These are phyloP conservation scores for Pandemis corylana DNA, from an alignment of 2,888 invertebrate species.

Conservation along the genomic window DNA sequence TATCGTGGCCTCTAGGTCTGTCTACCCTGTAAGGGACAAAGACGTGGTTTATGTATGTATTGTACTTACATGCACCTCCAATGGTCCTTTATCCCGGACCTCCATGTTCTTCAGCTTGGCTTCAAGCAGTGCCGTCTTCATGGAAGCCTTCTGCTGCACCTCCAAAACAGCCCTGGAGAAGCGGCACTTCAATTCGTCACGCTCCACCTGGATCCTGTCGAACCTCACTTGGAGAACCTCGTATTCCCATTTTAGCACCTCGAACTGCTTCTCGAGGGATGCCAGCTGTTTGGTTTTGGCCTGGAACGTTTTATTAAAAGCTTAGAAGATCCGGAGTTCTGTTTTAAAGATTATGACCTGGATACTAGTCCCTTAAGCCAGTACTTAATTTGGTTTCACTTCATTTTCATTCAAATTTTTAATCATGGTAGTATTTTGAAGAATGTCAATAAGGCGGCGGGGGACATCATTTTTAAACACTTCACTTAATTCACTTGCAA, in stretches of 20 bases:
- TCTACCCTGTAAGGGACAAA: no score
- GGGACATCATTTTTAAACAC: no score
- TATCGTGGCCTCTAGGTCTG: no score
- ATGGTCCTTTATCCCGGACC: conserved; percentile 87
- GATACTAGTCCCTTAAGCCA: no score
- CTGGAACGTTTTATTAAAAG: conserved; percentile 55
- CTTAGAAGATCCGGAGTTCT: no score
- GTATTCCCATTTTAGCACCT: conserved; percentile 87
- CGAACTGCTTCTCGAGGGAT: conserved; percentile 83
- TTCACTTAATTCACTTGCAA: no score
- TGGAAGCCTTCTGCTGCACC: conserved; percentile 93
- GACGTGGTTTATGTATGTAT: no score
- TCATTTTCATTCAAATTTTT: no score
- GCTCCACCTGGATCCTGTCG: conserved; percentile 90
- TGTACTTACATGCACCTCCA: conserved; percentile 83
- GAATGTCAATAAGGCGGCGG: no score
- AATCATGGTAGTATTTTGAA: no score
- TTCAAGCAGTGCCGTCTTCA: conserved; percentile 93
- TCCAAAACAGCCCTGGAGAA: conserved; percentile 94
- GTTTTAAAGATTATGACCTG: no score
- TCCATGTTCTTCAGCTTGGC: conserved; percentile 88
- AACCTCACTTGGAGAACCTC: conserved; percentile 91
- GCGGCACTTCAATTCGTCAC: conserved; percentile 90
- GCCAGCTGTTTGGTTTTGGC: conserved; percentile 83
- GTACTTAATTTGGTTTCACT: no score